Base-by-base conservation (phyloP, 2,797 vertebrate genomes). In the Serranus cabrilla region DNA sequence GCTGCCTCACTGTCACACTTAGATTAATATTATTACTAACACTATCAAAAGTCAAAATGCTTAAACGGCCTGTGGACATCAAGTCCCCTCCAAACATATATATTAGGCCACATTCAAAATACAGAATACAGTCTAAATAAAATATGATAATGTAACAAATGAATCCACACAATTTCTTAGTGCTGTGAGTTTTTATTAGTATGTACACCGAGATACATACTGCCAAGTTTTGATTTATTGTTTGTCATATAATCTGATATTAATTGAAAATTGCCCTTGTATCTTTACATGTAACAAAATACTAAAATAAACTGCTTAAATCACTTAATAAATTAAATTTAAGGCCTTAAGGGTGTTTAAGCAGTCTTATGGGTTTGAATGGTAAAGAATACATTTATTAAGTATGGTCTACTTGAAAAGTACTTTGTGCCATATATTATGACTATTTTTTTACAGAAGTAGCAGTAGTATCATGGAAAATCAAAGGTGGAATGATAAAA, bases 401-500 rank as follows among this genome's bases (percentile, higher is more conserved):
- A n/a, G n/a, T n/a, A n/a, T n/a, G n/a, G n/a, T n/a, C n/a, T n/a
- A n/a, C n/a, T n/a, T n/a, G n/a, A n/a, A n/a, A n/a, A n/a, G n/a
- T n/a, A n/a, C n/a, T n/a, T n/a, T n/a, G n/a, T n/a, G n/a, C n/a
- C n/a, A n/a, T n/a, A n/a, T n/a, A n/a, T n/a, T n/a, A n/a, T n/a
- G n/a, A n/a, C n/a, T n/a, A n/a, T n/a, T n/a, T n/a, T 51, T 5
- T 34, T 21, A 50, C 10, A 42, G 45, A 34, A 47, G 11, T 43
- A 52, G 47, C 17, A 18, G 25, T 1, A 14, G 10, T 42, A 16
- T 46, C 2, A 64, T 1, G 70, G 21, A 20, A 42, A 40, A 50
- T 67, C 12, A 72, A 63, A 61, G 13, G 20, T 39, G 7, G 1
- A 76, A 71, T 8, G 47, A 56, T 20, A 27, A 47, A 59, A 64